Conservation (phyloP, 2,797 vertebrate species). For the Poecilia picta region DNA sequence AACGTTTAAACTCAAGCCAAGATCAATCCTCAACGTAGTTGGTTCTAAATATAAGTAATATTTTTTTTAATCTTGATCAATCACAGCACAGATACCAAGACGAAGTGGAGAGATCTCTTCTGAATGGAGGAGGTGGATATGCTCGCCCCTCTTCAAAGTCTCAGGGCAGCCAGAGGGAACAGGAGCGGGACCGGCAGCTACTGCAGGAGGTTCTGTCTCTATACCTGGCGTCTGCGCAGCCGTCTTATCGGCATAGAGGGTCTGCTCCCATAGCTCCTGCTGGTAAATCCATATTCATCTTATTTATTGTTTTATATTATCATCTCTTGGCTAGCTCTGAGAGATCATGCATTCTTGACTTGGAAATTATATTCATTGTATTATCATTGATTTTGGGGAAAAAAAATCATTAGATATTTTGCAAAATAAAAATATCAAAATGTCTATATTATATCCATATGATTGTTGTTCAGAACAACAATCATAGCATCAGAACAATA, state of each 20-base stretch:
- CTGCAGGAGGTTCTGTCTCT: conserved; percentile 87
- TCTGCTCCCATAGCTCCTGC: conserved; percentile 69
- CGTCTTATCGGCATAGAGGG: conserved; percentile 78
- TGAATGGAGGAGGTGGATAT: conserved; percentile 68
- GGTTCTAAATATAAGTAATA: background rate
- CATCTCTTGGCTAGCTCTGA: no score
- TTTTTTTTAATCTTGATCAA: background rate
- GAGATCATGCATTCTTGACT: no score
- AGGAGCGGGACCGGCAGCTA: conserved; percentile 80
- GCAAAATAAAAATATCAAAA: no score
- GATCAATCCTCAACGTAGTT: background rate
- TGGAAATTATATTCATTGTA: no score
- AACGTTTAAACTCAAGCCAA: background rate
- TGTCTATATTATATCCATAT: no score
- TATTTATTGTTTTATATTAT: background rate
- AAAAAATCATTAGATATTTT: no score
- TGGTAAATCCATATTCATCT: conserved; percentile 41
- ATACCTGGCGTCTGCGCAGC: conserved; percentile 80
- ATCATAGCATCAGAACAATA: background rate
- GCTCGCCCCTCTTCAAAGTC: conserved; percentile 65
- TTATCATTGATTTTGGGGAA: no score
- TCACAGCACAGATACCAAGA: conserved; percentile 88
- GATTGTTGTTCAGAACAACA: no score
- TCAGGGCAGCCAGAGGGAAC: conserved; percentile 72
- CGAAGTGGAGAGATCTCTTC: conserved; percentile 70